Conservation (phyloP, 1,140 invertebrate species). For the Pantala flavescens region DNA sequence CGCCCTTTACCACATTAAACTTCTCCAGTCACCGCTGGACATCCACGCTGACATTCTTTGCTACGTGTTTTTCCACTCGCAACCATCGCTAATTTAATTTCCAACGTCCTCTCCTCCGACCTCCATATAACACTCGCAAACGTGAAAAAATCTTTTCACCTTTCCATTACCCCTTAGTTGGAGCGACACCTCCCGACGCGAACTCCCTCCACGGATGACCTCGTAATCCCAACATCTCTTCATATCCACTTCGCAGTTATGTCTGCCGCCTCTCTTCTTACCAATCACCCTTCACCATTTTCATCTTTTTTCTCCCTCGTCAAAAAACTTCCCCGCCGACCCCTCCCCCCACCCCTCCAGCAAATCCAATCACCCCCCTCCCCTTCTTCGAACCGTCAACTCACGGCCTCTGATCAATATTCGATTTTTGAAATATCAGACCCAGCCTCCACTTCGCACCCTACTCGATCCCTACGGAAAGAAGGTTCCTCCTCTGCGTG, state of each 20-base stretch:
- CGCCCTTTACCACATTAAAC: too few relatives aligned
- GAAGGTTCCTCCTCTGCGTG: not conserved
- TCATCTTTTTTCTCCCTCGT: not conserved
- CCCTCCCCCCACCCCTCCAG: not conserved
- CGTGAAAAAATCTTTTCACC: not conserved
- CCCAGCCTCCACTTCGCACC: constrained; percentile 5
- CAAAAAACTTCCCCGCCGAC: not conserved
- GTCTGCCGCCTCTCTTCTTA: not conserved
- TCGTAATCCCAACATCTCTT: not conserved
- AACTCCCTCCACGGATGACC: not conserved
- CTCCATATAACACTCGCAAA: too few relatives aligned
- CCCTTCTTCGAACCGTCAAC: not conserved
- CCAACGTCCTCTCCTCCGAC: too few relatives aligned
- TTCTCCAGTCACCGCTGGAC: too few relatives aligned
- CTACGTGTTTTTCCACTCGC: too few relatives aligned
- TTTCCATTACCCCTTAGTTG: not conserved
- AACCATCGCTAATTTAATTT: too few relatives aligned
- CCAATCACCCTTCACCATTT: constrained; percentile 1
- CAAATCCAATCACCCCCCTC: not conserved
- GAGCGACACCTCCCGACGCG: not conserved
- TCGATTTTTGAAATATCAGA: constrained; percentile 4
- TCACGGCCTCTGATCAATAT: not conserved
- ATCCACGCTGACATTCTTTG: too few relatives aligned
- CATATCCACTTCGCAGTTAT: not conserved
- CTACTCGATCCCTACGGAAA: not conserved